Evolutionary conservation across 2,797 vertebrate species (phyloP).

Genomic region (Hoplostethus atlanticus): DNA sequence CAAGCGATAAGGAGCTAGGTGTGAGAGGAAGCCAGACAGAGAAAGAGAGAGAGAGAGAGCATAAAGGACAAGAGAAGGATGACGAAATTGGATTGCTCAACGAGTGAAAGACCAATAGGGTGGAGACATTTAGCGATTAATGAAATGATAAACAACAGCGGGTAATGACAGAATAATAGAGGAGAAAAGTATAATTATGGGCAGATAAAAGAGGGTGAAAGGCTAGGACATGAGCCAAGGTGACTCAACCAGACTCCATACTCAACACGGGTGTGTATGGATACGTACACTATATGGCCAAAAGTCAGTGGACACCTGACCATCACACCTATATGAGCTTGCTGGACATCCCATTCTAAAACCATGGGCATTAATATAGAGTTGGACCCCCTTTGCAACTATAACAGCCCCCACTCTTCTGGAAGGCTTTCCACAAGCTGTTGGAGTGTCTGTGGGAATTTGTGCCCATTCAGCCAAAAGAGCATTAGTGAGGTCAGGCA

Average conservation of each 20-base stretch:
- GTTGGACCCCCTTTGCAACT: too few relatives aligned
- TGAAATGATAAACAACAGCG: conserved; percentile 29
- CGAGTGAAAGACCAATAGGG: conserved; percentile 27
- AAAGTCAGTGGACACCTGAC: too few relatives aligned
- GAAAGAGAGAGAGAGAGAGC: neutral
- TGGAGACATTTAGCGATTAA: conserved; percentile 25
- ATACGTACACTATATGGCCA: neutral
- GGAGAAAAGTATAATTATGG: conserved; percentile 12
- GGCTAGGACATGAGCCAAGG: neutral
- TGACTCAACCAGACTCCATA: conserved; percentile 27
- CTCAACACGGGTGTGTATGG: neutral
- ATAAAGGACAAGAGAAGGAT: conserved; percentile 24
- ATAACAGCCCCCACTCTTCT: too few relatives aligned
- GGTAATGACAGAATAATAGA: conserved; percentile 25
- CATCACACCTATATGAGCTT: too few relatives aligned
- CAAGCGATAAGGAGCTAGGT: neutral
- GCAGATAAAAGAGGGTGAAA: conserved; percentile 12
- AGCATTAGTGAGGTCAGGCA: too few relatives aligned
- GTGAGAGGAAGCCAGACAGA: neutral
- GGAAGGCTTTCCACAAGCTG: too few relatives aligned
- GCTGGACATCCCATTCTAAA: too few relatives aligned
- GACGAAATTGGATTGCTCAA: conserved; percentile 44
- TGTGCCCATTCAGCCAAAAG: too few relatives aligned
- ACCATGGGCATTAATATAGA: too few relatives aligned
- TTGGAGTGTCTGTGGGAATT: too few relatives aligned